These are phyloP conservation scores for Xylota segnis DNA, from an alignment of 2,888 invertebrate species.

Conservation along the genomic window DNA sequence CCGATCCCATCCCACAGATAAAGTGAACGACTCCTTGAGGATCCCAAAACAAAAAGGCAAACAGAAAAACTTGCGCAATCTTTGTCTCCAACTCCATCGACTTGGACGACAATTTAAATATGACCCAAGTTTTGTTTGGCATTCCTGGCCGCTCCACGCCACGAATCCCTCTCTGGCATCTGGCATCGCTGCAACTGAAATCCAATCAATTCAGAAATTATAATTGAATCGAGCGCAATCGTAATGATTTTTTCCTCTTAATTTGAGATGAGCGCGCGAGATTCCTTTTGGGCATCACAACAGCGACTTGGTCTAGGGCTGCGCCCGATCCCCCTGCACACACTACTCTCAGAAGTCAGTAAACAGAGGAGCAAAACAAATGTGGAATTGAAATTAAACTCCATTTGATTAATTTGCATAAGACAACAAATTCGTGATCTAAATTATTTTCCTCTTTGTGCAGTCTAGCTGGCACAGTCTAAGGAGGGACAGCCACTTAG, in stretches of 20 bases:
- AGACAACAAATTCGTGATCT: constrained; percentile 85
- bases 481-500: constrained; percentile 78
- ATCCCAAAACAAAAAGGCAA: not conserved
- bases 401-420: constrained; percentile 85
- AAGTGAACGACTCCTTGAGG: constrained; percentile 45
- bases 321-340: not conserved
- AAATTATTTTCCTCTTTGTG: constrained; percentile 82
- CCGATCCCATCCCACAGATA: constrained; percentile 42
- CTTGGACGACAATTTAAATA: constrained; percentile 56
- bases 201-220: constrained; percentile 74
- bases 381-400: constrained; percentile 78
- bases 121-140: constrained; percentile 23
- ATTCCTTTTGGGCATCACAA: constrained; percentile 54
- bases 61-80: constrained; percentile 21
- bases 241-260: constrained; percentile 61
- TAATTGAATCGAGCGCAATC: constrained; percentile 73
- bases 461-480: constrained; percentile 15
- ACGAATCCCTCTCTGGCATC: not conserved
- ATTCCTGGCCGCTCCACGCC: not conserved
- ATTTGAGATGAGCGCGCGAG: constrained; percentile 61
- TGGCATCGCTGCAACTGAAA: constrained; percentile 16
- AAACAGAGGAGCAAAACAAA: constrained; percentile 57
- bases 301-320: constrained; percentile 26
- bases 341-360: constrained; percentile 11
- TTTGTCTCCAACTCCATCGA: constrained; percentile 17